These are phyloP conservation scores for Brachyhypopomus gauderio DNA, from an alignment of 2,113 vertebrate species.

Conservation along the genomic window DNA sequence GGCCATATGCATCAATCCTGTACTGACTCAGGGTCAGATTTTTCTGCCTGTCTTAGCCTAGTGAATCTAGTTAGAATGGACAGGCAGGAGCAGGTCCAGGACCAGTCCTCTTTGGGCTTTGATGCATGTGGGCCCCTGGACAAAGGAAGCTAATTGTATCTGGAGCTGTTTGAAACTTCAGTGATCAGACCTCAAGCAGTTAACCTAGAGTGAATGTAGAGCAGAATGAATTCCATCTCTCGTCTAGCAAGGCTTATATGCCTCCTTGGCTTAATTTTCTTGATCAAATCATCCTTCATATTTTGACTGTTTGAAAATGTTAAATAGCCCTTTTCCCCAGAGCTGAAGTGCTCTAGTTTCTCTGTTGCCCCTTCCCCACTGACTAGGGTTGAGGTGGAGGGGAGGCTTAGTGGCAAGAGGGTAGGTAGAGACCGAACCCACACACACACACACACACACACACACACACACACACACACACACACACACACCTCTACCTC, in stretches of 20 bases:
- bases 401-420: conserved; percentile 44
- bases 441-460: background rate
- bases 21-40: background rate
- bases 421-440: background rate
- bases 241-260: background rate
- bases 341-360: conserved; percentile 56
- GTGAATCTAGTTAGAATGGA: background rate
- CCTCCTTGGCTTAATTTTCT: background rate
- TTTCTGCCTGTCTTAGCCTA: too few relatives aligned
- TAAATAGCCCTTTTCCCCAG: conserved; percentile 61
- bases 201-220: conserved; percentile 1
- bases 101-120: background rate
- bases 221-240: background rate
- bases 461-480: background rate
- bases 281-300: background rate
- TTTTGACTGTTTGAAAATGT: conserved; percentile 54
- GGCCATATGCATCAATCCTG: background rate
- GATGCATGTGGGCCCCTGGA: conserved; percentile 32
- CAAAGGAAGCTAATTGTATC: conserved; percentile 42
- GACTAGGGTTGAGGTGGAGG: conserved; percentile 46
- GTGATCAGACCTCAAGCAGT: conserved; percentile 31
- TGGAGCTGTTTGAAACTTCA: conserved; percentile 30
- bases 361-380: conserved; percentile 50
- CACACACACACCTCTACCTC: too few relatives aligned
- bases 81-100: background rate